Percentiles rank a stretch among this genome's conserved stretches.
Conservation (phyloP, 2,113 vertebrate genomes). For the Cyphomyrus plagiostoma region DNA sequence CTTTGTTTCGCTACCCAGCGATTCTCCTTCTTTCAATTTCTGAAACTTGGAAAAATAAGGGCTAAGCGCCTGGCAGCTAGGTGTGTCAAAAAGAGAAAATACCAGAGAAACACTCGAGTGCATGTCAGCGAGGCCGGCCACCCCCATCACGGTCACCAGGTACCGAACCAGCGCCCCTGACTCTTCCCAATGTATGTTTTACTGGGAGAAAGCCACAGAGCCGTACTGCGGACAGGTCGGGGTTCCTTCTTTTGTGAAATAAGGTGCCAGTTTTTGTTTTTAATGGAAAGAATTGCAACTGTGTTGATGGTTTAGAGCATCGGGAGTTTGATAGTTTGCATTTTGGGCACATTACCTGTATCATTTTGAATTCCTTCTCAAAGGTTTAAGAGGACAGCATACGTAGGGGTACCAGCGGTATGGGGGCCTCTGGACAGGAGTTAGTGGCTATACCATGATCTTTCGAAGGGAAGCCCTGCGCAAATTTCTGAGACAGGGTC, state of each 20-base stretch:
- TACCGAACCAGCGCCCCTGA: conserved; percentile 45
- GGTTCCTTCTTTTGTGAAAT: not conserved
- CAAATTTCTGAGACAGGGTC: not conserved
- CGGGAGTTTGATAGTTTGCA: not conserved
- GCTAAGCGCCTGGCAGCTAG: conserved; percentile 71
- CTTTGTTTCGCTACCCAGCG: conserved; percentile 38
- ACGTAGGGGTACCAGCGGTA: not conserved
- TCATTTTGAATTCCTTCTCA: not conserved
- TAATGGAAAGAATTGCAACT: not conserved
- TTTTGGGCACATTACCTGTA: not conserved
- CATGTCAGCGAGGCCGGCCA: conserved; percentile 28
- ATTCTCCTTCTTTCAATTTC: conserved; percentile 51
- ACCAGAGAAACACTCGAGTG: not conserved
- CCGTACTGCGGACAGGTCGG: not conserved
- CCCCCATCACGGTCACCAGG: conserved; percentile 50
- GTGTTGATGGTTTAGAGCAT: not conserved
- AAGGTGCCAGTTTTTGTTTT: not conserved
- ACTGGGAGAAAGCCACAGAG: conserved; percentile 5
- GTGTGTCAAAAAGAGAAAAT: conserved; percentile 37
- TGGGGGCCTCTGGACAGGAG: not conserved
- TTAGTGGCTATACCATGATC: not conserved
- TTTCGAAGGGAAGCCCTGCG: not conserved
- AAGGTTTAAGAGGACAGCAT: not conserved
- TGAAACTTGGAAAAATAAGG: conserved; percentile 66
- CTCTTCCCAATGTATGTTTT: not conserved